A percentile compares a stretch with the other conserved stretches of the same genome.
These are phyloP conservation scores for Cryptotis parvus DNA, from an alignment of 2,113 vertebrate genomes.

Conservation along the genomic window DNA sequence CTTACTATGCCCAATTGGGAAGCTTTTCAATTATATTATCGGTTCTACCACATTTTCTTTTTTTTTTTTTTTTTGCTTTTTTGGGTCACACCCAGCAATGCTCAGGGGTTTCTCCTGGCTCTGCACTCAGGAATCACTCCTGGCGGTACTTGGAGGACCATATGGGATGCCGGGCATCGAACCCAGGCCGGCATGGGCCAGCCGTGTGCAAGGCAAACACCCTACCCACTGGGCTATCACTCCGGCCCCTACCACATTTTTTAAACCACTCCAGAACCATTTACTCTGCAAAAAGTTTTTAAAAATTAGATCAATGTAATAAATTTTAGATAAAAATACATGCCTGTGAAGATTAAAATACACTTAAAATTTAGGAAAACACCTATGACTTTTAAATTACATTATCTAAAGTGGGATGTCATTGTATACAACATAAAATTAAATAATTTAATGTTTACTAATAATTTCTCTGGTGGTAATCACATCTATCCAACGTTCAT, in stretches of 20 bases:
- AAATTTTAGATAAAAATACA: constrained; percentile 16
- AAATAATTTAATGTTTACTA: constrained; percentile 1
- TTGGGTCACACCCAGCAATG: too few species aligned
- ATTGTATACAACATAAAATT: neutral
- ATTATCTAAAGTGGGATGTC: neutral
- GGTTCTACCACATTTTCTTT: neutral
- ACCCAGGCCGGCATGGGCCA: too few species aligned
- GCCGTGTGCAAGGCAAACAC: too few species aligned
- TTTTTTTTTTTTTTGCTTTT: too few species aligned
- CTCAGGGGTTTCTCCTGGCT: too few species aligned
- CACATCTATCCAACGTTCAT: neutral
- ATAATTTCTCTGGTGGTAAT: neutral
- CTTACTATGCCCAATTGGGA: neutral
- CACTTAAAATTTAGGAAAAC: neutral
- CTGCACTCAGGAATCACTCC: too few species aligned
- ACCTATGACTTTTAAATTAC: constrained; percentile 3
- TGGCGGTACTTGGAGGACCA: too few species aligned
- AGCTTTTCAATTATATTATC: neutral
- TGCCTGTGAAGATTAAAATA: neutral
- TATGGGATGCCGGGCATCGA: too few species aligned
- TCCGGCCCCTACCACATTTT: too few species aligned
- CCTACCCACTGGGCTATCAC: too few species aligned
- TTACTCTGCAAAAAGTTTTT: neutral
- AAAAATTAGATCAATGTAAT: neutral
- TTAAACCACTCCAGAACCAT: neutral